Evolutionary conservation across 2,113 vertebrate genomes (phyloP).

Genomic region (Etheostoma cragini): DNA sequence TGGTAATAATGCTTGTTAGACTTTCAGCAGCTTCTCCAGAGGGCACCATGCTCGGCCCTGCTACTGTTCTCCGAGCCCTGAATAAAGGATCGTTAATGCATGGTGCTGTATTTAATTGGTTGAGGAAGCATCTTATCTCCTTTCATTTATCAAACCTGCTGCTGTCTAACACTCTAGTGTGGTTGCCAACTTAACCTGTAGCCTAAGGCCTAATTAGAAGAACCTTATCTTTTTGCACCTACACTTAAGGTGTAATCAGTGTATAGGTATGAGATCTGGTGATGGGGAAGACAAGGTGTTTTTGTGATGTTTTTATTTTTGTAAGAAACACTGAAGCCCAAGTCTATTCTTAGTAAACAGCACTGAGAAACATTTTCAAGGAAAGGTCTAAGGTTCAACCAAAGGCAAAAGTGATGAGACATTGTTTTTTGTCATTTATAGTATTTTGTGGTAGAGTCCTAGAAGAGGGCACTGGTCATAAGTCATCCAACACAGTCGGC

Average conservation of each 20-base stretch:
- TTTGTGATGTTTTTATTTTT: constrained; percentile 12
- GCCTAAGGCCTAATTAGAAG: constrained; percentile 67
- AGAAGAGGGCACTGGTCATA: background rate
- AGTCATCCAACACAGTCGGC: background rate
- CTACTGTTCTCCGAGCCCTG: constrained; percentile 30
- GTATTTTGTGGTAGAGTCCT: background rate
- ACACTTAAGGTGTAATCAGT: constrained; percentile 42
- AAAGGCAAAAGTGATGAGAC: background rate
- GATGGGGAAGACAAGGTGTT: constrained; percentile 17
- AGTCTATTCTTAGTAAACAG: background rate
- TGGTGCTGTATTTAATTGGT: constrained; percentile 76
- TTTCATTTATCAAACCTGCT: constrained; percentile 70
- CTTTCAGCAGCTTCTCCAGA: constrained; percentile 45
- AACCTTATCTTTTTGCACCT: constrained; percentile 33
- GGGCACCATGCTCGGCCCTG: constrained; percentile 20
- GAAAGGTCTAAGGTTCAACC: constrained; percentile 7
- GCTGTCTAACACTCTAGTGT: constrained; percentile 24
- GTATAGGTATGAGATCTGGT: constrained; percentile 37
- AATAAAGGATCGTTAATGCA: constrained; percentile 72
- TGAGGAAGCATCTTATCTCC: constrained; percentile 74
- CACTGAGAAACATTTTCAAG: background rate
- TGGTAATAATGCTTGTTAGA: constrained; percentile 19
- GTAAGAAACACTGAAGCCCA: background rate
- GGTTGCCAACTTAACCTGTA: constrained; percentile 59
- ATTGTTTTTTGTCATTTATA: background rate